Percentiles rank a stretch among this genome's conserved stretches.
phyloP scores from a whole-genome alignment of 2,113 vertebrate genomes.

The Oostethus manadensis region DNA sequence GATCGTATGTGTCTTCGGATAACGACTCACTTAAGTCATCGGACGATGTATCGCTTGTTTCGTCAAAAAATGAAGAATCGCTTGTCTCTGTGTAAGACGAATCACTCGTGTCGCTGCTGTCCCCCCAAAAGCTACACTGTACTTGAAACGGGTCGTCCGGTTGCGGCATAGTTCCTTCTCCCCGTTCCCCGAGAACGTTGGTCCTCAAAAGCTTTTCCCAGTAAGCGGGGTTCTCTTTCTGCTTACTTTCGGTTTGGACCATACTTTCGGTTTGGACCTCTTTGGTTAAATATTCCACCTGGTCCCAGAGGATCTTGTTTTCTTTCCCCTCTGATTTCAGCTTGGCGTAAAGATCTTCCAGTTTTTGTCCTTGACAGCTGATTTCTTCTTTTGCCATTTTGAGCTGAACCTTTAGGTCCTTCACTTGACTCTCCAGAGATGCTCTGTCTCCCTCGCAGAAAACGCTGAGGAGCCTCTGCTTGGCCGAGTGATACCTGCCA shows the following conservation, averaged over 20 bases:
- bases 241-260: conserved; percentile 3
- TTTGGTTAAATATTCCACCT: conserved; percentile 10
- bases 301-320: conserved; percentile 9
- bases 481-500: conserved; percentile 3
- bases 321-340: conserved; percentile 6
- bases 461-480: conserved; percentile 3
- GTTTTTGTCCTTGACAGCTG: conserved; percentile 1
- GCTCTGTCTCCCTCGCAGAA: neutral
- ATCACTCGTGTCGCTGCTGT: neutral
- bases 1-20: conserved; percentile 1
- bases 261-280: conserved; percentile 3
- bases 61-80: neutral
- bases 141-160: neutral
- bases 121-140: neutral
- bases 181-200: neutral
- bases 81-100: neutral
- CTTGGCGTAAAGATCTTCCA: conserved; percentile 1
- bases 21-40: neutral
- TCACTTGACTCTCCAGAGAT: neutral
- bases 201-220: conserved; percentile 4
- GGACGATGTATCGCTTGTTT: neutral
- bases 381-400: conserved; percentile 1
- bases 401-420: conserved; percentile 2
- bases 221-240: neutral
- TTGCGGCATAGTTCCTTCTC: neutral